These are phyloP conservation scores for Tupiocoris notatus DNA, from an alignment of 2,888 invertebrate species.

Conservation along the genomic window DNA sequence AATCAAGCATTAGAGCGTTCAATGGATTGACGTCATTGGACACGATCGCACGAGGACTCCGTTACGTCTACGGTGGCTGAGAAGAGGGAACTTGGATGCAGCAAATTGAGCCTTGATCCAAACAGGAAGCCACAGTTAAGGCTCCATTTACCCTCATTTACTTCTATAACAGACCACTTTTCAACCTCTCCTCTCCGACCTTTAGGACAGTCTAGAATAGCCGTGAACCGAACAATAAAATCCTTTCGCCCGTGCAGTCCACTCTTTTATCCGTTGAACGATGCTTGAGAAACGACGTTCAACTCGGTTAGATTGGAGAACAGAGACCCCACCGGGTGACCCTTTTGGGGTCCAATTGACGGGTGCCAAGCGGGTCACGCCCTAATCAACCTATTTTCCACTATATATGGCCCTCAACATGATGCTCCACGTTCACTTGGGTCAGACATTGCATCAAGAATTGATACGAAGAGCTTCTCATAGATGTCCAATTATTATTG, in stretches of 20 bases:
- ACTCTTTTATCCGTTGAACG: neutral
- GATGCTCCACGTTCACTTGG: too few species aligned
- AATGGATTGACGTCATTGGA: neutral
- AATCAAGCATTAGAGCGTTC: too few species aligned
- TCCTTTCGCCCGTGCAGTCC: slow-evolving; percentile 20
- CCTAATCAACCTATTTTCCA: slow-evolving; percentile 34
- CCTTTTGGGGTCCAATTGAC: slow-evolving; percentile 24
- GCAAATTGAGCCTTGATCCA: slow-evolving; percentile 39
- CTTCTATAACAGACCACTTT: slow-evolving; percentile 36
- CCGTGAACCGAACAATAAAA: slow-evolving; percentile 38
- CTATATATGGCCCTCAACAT: too few species aligned
- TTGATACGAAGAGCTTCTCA: too few species aligned
- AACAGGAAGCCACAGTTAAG: slow-evolving; percentile 39
- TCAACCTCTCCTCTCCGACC: slow-evolving; percentile 1
- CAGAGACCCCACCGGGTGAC: neutral
- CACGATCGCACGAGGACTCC: neutral
- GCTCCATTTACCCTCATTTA: slow-evolving; percentile 37
- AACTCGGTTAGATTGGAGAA: slow-evolving; percentile 24
- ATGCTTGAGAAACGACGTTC: slow-evolving; percentile 28
- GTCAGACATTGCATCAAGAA: too few species aligned
- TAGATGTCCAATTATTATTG: too few species aligned
- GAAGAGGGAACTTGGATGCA: slow-evolving; percentile 21
- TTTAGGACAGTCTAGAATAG: neutral
- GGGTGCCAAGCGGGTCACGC: slow-evolving; percentile 27
- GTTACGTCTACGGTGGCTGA: neutral